These are phyloP conservation scores for Neolamprologus toae DNA, from an alignment of 2,113 vertebrate genomes.

Conservation along the genomic window DNA sequence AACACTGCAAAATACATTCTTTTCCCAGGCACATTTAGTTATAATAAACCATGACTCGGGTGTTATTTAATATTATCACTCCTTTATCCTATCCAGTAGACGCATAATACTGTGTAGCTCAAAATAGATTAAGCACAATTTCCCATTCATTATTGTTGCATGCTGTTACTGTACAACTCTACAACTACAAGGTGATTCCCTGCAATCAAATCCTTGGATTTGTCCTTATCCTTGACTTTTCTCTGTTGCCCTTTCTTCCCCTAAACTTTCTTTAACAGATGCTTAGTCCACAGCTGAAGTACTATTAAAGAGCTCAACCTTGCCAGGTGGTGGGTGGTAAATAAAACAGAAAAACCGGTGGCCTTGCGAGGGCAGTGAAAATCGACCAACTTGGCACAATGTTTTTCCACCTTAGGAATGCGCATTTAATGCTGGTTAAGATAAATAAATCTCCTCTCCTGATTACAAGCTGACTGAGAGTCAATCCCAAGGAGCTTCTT, in stretches of 20 bases:
- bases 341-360: constrained; percentile 41
- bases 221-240: neutral
- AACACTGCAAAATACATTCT: neutral
- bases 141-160: neutral
- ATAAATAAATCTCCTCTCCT: constrained; percentile 72
- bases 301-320: constrained; percentile 11
- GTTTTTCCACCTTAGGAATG: constrained; percentile 6
- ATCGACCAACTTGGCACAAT: constrained; percentile 48
- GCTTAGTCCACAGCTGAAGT: constrained; percentile 15
- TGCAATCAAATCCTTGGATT: neutral
- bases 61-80: neutral
- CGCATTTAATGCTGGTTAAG: constrained; percentile 64
- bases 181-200: neutral
- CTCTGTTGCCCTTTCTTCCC: neutral
- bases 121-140: neutral
- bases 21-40: neutral
- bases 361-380: constrained; percentile 48
- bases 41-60: neutral
- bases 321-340: constrained; percentile 32
- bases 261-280: constrained; percentile 5
- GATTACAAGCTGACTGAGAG: constrained; percentile 59
- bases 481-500: constrained; percentile 68
- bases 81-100: neutral
- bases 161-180: neutral
- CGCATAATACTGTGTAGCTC: neutral